phyloP scores from a whole-genome alignment of 2,888 invertebrate genomes.

The Colostygia pectinataria region DNA sequence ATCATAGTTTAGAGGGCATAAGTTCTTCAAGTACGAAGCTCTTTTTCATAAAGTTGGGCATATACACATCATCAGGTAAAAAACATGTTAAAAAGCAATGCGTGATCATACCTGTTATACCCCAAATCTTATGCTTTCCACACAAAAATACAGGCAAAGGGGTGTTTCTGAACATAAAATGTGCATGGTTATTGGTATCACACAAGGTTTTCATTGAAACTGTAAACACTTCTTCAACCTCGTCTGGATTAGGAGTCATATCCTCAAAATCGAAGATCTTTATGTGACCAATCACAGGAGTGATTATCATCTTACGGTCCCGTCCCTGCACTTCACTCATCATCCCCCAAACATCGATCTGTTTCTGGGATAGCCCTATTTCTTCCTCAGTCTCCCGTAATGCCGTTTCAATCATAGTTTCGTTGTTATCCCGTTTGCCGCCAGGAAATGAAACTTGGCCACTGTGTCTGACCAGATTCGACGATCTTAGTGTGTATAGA shows the following conservation, averaged over 20 bases:
- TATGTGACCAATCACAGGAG: conserved; percentile 87
- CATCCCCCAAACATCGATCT: conserved; percentile 87
- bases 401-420: conserved; percentile 87
- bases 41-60: conserved; percentile 55
- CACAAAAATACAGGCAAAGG: conserved; percentile 82
- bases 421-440: conserved; percentile 88
- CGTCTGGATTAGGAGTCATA: conserved; percentile 85
- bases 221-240: conserved; percentile 91
- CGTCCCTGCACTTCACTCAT: conserved; percentile 58
- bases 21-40: conserved; percentile 54
- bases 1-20: conserved; percentile 58
- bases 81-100: conserved; percentile 82
- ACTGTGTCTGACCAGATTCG: conserved; percentile 87
- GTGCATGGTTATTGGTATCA: conserved; percentile 80
- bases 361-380: conserved; percentile 85
- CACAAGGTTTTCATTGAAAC: conserved; percentile 86
- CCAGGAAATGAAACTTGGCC: conserved; percentile 96
- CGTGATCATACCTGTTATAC: conserved; percentile 90
- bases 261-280: conserved; percentile 74
- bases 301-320: conserved; percentile 81
- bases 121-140: conserved; percentile 86
- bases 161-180: conserved; percentile 83
- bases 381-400: conserved; percentile 95
- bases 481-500: conserved; percentile 91
- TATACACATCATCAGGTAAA: conserved; percentile 55